Conservation (phyloP, 2,113 vertebrate genomes). For the Carassius auratus region DNA sequence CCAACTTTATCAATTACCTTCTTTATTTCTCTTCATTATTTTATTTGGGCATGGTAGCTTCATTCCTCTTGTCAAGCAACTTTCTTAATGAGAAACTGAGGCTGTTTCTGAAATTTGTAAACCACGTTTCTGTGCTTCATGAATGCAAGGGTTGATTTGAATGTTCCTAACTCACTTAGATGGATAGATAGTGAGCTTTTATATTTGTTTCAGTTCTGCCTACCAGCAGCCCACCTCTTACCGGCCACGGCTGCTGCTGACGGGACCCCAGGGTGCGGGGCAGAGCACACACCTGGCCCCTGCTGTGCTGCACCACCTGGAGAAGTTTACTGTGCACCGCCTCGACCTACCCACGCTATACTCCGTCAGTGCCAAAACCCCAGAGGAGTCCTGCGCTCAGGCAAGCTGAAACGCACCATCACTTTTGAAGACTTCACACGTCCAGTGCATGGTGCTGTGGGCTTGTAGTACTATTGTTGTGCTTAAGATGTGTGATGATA, state of each 20-base stretch:
- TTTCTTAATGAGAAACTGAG: background rate
- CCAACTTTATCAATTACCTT: background rate
- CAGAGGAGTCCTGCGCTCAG: slow-evolving; percentile 99
- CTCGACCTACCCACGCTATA: slow-evolving; percentile 97
- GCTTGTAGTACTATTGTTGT: background rate
- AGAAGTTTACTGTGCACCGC: slow-evolving; percentile 94
- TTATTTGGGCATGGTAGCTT: background rate
- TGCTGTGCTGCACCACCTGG: slow-evolving; percentile 92
- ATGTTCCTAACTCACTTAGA: background rate
- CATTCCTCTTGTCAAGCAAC: background rate
- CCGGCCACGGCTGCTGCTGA: slow-evolving; percentile 91
- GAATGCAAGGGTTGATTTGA: background rate
- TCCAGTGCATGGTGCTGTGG: background rate
- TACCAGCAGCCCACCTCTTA: slow-evolving; percentile 94
- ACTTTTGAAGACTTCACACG: background rate
- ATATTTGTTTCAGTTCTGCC: slow-evolving; percentile 80
- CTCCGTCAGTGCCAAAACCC: slow-evolving; percentile 96
- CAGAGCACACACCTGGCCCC: slow-evolving; percentile 97
- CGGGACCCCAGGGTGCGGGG: slow-evolving; percentile 89
- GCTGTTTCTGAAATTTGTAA: background rate
- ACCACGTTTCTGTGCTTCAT: background rate
- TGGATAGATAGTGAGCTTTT: background rate
- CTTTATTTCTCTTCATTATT: slow-evolving; percentile 6
- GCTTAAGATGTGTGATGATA: background rate
- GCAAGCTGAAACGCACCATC: slow-evolving; percentile 65